Evolutionary conservation across 2,888 invertebrate genomes (phyloP).

Genomic region (Prosapia bicincta): DNA sequence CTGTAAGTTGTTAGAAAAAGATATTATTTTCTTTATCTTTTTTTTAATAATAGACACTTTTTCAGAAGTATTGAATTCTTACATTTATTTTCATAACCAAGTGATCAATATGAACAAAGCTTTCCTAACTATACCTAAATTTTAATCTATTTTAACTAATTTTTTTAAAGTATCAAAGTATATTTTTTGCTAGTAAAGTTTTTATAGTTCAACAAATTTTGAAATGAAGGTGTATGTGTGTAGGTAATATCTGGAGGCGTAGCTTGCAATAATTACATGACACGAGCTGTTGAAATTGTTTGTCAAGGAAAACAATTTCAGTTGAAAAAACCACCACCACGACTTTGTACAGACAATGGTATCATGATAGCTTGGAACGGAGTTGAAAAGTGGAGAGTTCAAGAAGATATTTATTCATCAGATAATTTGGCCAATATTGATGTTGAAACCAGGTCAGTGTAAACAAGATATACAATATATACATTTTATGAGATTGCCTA

Average conservation of each 20-base stretch:
- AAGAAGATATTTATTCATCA: conserved; percentile 49
- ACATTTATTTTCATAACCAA: too few species aligned
- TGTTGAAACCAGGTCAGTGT: conserved; percentile 51
- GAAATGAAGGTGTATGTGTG: too few species aligned
- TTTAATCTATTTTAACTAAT: not conserved
- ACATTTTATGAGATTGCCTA: too few species aligned
- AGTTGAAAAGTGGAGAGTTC: conserved; percentile 65
- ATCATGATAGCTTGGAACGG: conserved; percentile 99
- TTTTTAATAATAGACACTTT: too few species aligned
- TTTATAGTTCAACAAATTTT: not conserved
- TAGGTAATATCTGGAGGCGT: conserved; percentile 93
- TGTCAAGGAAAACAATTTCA: conserved; percentile 62
- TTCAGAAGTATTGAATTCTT: too few species aligned
- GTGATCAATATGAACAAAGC: too few species aligned
- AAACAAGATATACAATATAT: too few species aligned
- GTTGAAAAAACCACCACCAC: conserved; percentile 72
- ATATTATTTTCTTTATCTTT: too few species aligned
- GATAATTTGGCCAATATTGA: conserved; percentile 58
- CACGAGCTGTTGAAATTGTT: conserved; percentile 62
- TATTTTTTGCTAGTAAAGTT: too few species aligned
- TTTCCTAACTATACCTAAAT: too few species aligned
- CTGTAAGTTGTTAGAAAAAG: too few species aligned
- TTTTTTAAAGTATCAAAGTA: conserved; percentile 1
- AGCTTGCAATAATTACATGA: conserved; percentile 87
- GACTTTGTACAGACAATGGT: conserved; percentile 95